Conservation (phyloP, 2,113 vertebrate genomes). For the Mormoops blainvillei region DNA sequence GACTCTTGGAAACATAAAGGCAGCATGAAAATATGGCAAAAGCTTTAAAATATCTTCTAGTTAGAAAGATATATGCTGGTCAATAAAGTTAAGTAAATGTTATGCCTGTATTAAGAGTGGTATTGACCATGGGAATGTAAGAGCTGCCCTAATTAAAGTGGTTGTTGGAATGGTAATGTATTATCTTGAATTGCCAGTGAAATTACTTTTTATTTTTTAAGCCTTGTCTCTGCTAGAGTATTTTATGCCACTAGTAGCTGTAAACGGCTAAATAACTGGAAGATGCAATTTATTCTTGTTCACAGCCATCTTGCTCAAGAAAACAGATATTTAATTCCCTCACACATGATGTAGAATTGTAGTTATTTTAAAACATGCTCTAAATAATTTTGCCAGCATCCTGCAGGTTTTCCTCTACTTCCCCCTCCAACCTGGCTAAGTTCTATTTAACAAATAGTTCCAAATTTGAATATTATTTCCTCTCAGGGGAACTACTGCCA, state of each 20-base stretch:
- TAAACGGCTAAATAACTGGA: not conserved
- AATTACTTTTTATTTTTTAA: not conserved
- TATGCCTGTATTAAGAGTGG: not conserved
- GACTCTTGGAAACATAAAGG: not conserved
- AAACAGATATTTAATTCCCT: not conserved
- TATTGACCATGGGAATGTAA: not conserved
- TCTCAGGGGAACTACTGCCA: rapidly evolving
- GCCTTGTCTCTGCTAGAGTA: not conserved
- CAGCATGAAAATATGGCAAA: not conserved
- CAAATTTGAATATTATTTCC: not conserved
- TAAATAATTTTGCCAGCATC: not conserved
- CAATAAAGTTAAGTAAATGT: constrained; percentile 1
- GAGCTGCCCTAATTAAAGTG: not conserved
- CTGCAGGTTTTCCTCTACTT: not conserved
- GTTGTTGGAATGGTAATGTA: not conserved
- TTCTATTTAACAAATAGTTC: not conserved
- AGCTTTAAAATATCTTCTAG: constrained; percentile 10
- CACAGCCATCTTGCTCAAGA: not conserved
- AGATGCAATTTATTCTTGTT: not conserved
- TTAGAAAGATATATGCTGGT: constrained; percentile 3
- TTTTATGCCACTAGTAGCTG: not conserved
- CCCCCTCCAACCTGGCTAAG: not conserved
- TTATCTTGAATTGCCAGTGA: not conserved
- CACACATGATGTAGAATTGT: not conserved
- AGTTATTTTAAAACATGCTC: not conserved